Evolutionary conservation across 1,140 invertebrate species (phyloP).

Genomic region (Teleopsis dalmanni): DNA sequence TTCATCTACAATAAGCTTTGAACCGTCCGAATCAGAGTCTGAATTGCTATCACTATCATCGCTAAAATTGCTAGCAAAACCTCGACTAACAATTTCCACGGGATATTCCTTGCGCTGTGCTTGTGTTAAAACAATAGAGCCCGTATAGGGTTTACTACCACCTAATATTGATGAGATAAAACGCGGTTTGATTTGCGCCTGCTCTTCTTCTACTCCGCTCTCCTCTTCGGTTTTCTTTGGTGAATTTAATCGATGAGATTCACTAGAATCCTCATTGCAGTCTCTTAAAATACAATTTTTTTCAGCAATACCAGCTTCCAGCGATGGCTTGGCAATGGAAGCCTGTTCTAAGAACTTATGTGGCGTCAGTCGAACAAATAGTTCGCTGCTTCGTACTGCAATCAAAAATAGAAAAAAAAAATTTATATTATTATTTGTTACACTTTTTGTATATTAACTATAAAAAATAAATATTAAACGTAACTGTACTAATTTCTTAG

Average conservation of each 20-base stretch:
- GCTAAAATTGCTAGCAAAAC: conserved; percentile 23
- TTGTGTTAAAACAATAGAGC: conserved; percentile 60
- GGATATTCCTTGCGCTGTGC: conserved; percentile 73
- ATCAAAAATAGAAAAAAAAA: too few relatives aligned
- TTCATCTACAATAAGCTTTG: conserved; percentile 46
- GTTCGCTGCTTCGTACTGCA: too few relatives aligned
- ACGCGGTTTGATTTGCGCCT: conserved; percentile 47
- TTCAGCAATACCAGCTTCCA: too few relatives aligned
- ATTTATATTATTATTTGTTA: too few relatives aligned
- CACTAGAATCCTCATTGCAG: conserved; percentile 22
- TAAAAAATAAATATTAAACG: too few relatives aligned
- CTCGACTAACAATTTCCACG: conserved; percentile 35
- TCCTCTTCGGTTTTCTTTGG: neutral
- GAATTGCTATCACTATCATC: conserved; percentile 22
- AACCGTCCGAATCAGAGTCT: conserved; percentile 25
- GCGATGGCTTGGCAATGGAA: too few relatives aligned
- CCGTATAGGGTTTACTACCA: conserved; percentile 60
- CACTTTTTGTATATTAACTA: too few relatives aligned
- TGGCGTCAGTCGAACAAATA: too few relatives aligned
- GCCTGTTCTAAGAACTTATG: too few relatives aligned
- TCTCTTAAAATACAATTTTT: conserved; percentile 29
- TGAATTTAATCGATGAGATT: conserved; percentile 10
- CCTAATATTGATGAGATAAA: conserved; percentile 71
- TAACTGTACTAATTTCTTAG: too few relatives aligned
- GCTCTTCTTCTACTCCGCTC: neutral